These are phyloP conservation scores for Gadopsis bispinosus DNA, from an alignment of 2,797 vertebrate genomes.

Conservation along the genomic window DNA sequence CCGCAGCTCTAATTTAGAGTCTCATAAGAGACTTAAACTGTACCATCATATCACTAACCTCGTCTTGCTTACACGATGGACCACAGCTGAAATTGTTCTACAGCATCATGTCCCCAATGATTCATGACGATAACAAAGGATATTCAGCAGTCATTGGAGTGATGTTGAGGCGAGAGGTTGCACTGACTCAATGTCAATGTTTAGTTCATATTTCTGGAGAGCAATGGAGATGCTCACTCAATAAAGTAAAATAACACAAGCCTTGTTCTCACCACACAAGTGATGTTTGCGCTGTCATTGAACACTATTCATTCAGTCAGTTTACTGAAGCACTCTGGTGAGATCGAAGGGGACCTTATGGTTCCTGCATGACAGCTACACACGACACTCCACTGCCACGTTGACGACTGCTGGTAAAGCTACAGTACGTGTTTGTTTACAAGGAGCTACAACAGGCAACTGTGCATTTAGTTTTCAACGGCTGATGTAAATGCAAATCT, in stretches of 20 bases:
- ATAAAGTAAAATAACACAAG: conserved; percentile 14
- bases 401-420: conserved; percentile 36
- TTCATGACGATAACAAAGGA: conserved; percentile 6
- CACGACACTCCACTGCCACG: conserved; percentile 39
- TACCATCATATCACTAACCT: not conserved
- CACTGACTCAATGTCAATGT: conserved; percentile 1
- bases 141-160: not conserved
- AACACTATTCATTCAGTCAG: conserved; percentile 50
- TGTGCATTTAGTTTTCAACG: not conserved
- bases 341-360: conserved; percentile 32
- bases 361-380: conserved; percentile 51
- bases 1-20: not conserved
- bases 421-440: conserved; percentile 27
- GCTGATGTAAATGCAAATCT: conserved; percentile 1
- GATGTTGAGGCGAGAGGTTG: not conserved
- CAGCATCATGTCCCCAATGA: not conserved
- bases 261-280: conserved; percentile 13
- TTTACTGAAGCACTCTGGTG: conserved; percentile 35
- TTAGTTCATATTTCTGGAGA: conserved; percentile 26
- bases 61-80: not conserved
- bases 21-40: not conserved
- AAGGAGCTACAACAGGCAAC: conserved; percentile 14
- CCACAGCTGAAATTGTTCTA: not conserved
- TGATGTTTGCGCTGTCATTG: conserved; percentile 45
- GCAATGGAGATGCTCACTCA: conserved; percentile 20